Conservation (phyloP, 1,140 invertebrate genomes). For the Brachionus rotundiformis region DNA sequence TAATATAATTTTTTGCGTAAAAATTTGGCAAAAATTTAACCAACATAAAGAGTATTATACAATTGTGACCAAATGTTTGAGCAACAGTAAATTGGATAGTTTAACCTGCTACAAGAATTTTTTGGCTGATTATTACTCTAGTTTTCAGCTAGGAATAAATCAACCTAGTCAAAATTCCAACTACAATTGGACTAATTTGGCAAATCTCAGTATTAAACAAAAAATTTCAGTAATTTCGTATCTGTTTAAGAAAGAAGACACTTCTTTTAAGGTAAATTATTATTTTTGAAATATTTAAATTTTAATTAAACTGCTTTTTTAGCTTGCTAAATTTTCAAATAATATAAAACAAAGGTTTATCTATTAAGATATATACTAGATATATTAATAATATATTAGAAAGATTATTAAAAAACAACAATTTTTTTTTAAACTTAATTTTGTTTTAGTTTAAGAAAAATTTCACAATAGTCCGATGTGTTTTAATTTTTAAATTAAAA, state of each 20-base stretch:
- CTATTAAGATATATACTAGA: no score
- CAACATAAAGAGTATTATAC: conserved; percentile 38
- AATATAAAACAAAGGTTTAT: no score
- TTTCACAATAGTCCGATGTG: no score
- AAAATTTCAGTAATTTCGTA: conserved; percentile 22
- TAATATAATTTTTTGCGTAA: neutral
- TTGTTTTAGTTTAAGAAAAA: no score
- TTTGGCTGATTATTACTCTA: conserved; percentile 12
- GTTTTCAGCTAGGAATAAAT: neutral
- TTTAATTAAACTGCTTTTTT: no score
- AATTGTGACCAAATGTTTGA: conserved; percentile 35
- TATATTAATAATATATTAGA: no score
- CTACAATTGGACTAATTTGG: neutral
- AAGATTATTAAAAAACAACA: no score
- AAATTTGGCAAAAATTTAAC: conserved; percentile 47
- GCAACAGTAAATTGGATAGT: conserved; percentile 38
- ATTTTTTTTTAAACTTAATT: neutral
- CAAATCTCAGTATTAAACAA: neutral
- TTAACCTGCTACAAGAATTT: conserved; percentile 16
- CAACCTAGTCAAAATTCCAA: neutral
- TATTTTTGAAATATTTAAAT: neutral
- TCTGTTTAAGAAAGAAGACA: neutral
- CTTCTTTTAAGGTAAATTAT: neutral
- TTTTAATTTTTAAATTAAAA: no score
- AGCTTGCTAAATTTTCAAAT: no score